A percentile compares a stretch with the other conserved stretches of the same genome.
phyloP scores from a whole-genome alignment of 2,888 invertebrate genomes.

The Entomobrya multifasciata region DNA sequence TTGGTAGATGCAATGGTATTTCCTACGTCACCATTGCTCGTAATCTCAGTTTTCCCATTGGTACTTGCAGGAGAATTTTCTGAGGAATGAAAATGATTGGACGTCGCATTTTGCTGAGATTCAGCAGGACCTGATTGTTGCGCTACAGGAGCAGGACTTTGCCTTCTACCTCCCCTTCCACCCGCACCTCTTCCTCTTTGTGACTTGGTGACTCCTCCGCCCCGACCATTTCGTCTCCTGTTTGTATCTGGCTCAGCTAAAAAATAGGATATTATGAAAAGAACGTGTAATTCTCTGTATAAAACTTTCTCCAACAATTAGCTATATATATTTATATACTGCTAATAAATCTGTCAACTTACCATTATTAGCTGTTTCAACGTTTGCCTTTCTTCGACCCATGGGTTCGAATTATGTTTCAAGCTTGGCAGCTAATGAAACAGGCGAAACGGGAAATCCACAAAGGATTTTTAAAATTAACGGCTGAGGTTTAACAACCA shows the following conservation, averaged over 20 bases:
- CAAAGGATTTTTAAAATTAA: slow-evolving; percentile 21
- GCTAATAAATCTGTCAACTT: background rate
- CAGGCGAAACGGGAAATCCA: slow-evolving; percentile 16
- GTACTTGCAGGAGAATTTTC: slow-evolving; percentile 34
- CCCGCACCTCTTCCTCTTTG: slow-evolving; percentile 68
- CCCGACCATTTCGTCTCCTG: slow-evolving; percentile 62
- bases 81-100: slow-evolving; percentile 59
- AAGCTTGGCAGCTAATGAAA: slow-evolving; percentile 22
- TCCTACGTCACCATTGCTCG: slow-evolving; percentile 38
- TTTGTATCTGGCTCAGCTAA: slow-evolving; percentile 74
- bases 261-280: too few relatives aligned
- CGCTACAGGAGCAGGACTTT: slow-evolving; percentile 58
- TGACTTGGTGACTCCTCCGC: slow-evolving; percentile 64
- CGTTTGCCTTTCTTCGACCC: slow-evolving; percentile 68
- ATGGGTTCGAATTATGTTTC: slow-evolving; percentile 46
- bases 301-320: too few relatives aligned
- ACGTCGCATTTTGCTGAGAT: slow-evolving; percentile 36
- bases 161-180: slow-evolving; percentile 57
- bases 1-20: slow-evolving; percentile 35
- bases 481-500: background rate
- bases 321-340: background rate
- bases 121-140: slow-evolving; percentile 41
- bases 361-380: slow-evolving; percentile 62
- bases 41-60: slow-evolving; percentile 53
- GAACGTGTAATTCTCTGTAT: too few relatives aligned